Conservation (phyloP, 1,140 invertebrate species). For the Schmidtea mediterranea region DNA sequence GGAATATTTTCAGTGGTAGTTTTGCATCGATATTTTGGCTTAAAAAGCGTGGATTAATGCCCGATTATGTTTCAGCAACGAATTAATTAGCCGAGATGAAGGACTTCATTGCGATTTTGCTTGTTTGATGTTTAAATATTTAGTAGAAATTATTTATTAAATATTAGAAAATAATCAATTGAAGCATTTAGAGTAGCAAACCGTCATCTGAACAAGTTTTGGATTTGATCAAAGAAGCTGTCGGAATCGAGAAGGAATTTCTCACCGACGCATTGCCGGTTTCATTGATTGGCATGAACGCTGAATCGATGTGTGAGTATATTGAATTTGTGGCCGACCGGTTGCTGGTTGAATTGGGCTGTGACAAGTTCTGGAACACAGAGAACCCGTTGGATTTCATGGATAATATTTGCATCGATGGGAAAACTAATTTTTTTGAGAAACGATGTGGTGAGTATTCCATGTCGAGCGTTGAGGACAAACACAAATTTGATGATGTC, state of each 20-base stretch:
- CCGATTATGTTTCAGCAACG: conserved; percentile 95
- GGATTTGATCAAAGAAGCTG: no score
- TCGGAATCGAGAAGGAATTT: no score
- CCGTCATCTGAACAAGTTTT: no score
- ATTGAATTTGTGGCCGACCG: conserved; percentile 97
- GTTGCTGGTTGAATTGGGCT: conserved; percentile 57
- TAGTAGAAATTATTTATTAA: conserved; percentile 45
- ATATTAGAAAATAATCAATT: no score
- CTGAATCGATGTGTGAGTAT: conserved; percentile 72
- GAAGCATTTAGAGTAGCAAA: no score
- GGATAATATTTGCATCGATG: no score
- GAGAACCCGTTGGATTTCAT: conserved; percentile 98
- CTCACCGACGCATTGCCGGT: conserved; percentile 75
- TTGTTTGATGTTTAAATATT: conserved; percentile 72
- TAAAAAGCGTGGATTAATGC: conserved; percentile 90
- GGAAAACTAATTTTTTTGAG: conserved; percentile 98
- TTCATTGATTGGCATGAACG: conserved; percentile 88
- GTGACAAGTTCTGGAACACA: conserved; percentile 46
- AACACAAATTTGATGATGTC: no score
- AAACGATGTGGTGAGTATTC: conserved; percentile 94
- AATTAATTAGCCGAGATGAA: conserved; percentile 90
- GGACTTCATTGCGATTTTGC: conserved; percentile 96
- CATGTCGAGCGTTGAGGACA: no score
- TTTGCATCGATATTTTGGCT: conserved; percentile 99
- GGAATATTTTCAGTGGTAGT: conserved; percentile 76